A percentile compares a stretch with the other conserved stretches of the same genome.
Evolutionary conservation across 2,888 invertebrate genomes (phyloP).

Genomic region (Caenorhabditis sinica): DNA sequence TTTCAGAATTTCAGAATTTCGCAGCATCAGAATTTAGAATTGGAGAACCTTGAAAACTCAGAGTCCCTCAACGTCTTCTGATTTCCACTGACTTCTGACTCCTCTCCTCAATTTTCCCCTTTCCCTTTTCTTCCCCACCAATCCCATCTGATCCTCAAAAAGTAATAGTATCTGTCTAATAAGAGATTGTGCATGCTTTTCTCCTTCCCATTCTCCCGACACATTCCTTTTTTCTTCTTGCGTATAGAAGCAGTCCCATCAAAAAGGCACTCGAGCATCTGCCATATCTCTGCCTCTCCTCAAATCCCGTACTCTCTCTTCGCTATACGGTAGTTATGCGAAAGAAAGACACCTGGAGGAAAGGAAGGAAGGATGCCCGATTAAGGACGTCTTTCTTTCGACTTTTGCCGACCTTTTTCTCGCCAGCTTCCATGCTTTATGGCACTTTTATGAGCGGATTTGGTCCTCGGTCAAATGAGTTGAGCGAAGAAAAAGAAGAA

Average conservation of each 20-base stretch:
- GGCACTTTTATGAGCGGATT: constrained; percentile 49
- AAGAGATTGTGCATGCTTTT: constrained; percentile 41
- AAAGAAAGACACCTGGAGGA: constrained; percentile 49
- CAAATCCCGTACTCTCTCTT: constrained; percentile 3
- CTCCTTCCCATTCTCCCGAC: constrained; percentile 2
- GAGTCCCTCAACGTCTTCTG: background rate
- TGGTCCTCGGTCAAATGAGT: constrained; percentile 3
- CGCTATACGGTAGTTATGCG: constrained; percentile 35
- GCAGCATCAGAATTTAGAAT: too few relatives aligned
- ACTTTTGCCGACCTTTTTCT: constrained; percentile 26
- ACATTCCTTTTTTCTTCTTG: background rate
- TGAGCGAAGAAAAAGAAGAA: background rate
- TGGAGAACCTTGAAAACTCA: background rate
- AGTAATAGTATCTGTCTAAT: constrained; percentile 52
- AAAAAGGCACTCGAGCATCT: constrained; percentile 58
- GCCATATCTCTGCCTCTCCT: constrained; percentile 35
- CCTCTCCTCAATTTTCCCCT: background rate
- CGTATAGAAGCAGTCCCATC: constrained; percentile 15
- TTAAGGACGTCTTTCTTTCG: constrained; percentile 39
- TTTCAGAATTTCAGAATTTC: too few relatives aligned
- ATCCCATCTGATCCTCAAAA: constrained; percentile 23
- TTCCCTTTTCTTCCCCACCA: background rate
- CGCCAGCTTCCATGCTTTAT: constrained; percentile 40
- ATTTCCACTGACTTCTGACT: background rate
- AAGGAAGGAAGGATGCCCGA: constrained; percentile 31